Base-by-base conservation (phyloP, 2,113 vertebrate species). In the Lichenostomus cassidix region DNA sequence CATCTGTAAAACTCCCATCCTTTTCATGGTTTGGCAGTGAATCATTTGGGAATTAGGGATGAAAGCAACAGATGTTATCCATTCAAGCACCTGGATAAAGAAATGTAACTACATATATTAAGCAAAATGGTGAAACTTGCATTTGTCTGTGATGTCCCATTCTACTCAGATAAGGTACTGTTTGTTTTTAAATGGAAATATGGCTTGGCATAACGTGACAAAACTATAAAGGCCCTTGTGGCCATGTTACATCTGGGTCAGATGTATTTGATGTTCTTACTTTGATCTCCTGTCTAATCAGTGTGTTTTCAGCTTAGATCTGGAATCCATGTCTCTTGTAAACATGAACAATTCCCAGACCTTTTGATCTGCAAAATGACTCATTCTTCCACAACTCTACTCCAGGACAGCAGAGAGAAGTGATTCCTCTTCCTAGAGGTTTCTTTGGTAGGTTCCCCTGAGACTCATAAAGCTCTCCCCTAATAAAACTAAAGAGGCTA, bases 311-410 rank as follows among this genome's bases (percentile, higher is more conserved):
- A 96, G 92, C 92, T 96, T 94, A 96, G 92, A 95, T 87, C 93
- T 95, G 84, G 79, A 92, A 93, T 95, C 83, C 91, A 90, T 2
- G 0, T 94, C 87, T 96, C 95, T 71, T 84, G 96, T 95, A 97
- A 97, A 95, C 92, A 96, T 50, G 91, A 95, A 89, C 87, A 84
- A 81, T 96, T 93, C 91, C 82, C 87, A 96, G 92, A 93, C 87
- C 87, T 96, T 97, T 97, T 97, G 95, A 97, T 97, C 96, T 97
- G 33, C 63, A 94, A 93, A 96, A 96, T 97, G 89, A 97, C 83
- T 96, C 87, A 96, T 93, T 96, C 76, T 91, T 94, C 84, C 85
- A 96, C 62, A 89, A 50, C 50, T 94, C 87, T 59, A 53, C 56
- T 93, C 29, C 55, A 86, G 73, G 42, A 82, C 55, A 75, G 79